Conservation (phyloP, 2,113 vertebrate genomes). For the Diglossa brunneiventris region DNA sequence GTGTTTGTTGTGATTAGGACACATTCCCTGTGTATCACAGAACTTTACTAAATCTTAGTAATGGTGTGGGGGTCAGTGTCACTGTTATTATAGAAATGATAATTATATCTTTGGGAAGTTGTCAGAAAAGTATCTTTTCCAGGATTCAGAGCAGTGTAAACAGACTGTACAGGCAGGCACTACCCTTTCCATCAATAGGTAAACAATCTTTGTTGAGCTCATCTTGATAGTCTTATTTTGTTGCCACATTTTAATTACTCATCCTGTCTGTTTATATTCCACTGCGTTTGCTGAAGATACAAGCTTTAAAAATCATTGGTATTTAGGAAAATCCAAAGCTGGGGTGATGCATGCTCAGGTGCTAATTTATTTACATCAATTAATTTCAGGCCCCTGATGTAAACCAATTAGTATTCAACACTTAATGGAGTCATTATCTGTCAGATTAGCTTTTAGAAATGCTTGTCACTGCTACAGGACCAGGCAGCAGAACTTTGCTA, state of each 20-base stretch:
- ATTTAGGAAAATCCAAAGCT: conserved; percentile 74
- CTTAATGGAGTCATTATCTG: conserved; percentile 98
- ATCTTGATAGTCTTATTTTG: conserved; percentile 64
- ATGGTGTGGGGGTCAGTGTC: conserved; percentile 9
- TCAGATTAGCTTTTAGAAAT: conserved; percentile 91
- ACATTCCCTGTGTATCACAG: background rate
- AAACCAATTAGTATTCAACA: conserved; percentile 92
- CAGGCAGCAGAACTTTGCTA: conserved; percentile 82
- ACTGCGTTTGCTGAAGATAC: conserved; percentile 58
- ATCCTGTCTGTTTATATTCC: conserved; percentile 65
- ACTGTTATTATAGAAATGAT: conserved; percentile 4
- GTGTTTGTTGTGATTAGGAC: background rate
- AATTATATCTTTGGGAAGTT: conserved; percentile 35
- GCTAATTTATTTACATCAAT: conserved; percentile 98
- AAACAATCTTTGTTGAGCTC: conserved; percentile 62
- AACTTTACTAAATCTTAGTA: conserved; percentile 26
- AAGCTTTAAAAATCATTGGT: conserved; percentile 69
- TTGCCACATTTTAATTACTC: conserved; percentile 72
- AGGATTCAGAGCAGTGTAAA: conserved; percentile 30
- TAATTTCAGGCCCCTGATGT: conserved; percentile 92
- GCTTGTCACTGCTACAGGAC: conserved; percentile 85
- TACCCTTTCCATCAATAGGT: conserved; percentile 38
- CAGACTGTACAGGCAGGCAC: conserved; percentile 26
- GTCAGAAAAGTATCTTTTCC: conserved; percentile 39
- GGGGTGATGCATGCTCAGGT: conserved; percentile 86